Percentiles rank a stretch among this genome's conserved stretches.
phyloP scores from a whole-genome alignment of 1,140 invertebrate genomes.

The Psix sp. region DNA sequence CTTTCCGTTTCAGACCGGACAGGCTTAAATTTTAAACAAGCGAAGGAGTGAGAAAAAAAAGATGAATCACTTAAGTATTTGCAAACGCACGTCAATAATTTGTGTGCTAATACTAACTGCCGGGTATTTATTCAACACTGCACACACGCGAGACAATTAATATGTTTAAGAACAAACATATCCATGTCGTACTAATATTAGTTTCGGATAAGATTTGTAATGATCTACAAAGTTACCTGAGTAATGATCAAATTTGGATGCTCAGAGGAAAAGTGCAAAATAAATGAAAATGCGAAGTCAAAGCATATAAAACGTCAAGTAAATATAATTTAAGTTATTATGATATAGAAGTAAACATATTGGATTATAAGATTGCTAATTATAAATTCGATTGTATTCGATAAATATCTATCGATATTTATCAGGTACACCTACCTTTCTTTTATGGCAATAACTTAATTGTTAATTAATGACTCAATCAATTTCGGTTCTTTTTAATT shows the following conservation, averaged over 20 bases:
- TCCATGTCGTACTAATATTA: constrained; percentile 20
- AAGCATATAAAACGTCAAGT: no score
- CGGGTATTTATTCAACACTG: constrained; percentile 1
- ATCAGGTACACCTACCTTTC: constrained; percentile 9
- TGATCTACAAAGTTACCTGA: no score
- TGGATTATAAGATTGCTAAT: no score
- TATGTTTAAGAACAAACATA: constrained; percentile 33
- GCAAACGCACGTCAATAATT: constrained; percentile 19
- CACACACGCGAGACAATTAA: not conserved
- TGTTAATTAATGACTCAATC: constrained; percentile 55
- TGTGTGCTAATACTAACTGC: constrained; percentile 7
- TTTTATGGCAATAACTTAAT: constrained; percentile 39
- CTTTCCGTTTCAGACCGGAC: no score
- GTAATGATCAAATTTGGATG: not conserved
- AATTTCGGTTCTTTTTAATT: constrained; percentile 34
- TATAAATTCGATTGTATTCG: no score
- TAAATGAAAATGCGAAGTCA: no score
- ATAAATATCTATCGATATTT: no score
- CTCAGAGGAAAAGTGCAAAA: no score
- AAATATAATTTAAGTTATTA: no score
- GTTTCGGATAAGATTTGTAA: no score
- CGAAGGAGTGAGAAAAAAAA: not conserved
- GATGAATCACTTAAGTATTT: constrained; percentile 14
- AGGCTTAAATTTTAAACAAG: not conserved
- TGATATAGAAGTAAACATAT: no score